Evolutionary conservation across 2,888 invertebrate species (phyloP), one percentile per base, ranked within the genome.

Genomic region (Leptopilina drosophilae): DNA sequence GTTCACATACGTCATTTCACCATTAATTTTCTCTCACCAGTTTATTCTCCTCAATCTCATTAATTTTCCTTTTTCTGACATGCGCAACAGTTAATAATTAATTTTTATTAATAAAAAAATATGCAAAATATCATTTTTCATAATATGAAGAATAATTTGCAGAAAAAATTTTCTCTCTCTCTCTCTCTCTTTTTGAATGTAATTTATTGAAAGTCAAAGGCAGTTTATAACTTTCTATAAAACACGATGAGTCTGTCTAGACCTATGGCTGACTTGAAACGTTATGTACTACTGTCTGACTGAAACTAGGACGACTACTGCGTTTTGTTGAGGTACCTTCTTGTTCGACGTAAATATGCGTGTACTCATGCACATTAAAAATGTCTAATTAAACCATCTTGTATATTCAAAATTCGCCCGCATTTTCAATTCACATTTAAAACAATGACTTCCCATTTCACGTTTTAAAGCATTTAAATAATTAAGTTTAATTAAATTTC

Each of bases 231-330:
- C 33, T 69, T 69, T 53, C 9, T 33, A n/a, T 73, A 59, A 73
- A 33, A 9, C 33, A 59, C 14, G 11, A 33, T 40, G 53, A 53
- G 33, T 14, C 53, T 53, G 53, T 53, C 53, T 26, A 69, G 69
- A 26, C 78, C 77, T 77, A 79, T 76, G 82, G 76, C 82, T 82
- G 82, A 81, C 81, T 82, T 42, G 79, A 80, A 64, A 65, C 80
- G n/a, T 53, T 73, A 67, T 81, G 76, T 77, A 80, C 79, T 76
- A 78, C 79, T 81, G 81, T 46, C 76, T 62, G 76, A n/a, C 64
- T n/a, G 66, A 82, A 82, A 82, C 78, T 82, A 82, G 82, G 80
- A 80, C 77, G 69, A 66, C 77, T 77, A 77, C 77, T 77, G 56
- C 46, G 15, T 66, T 64, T 76, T 76, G 64, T 76, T 49, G 20